A percentile compares a stretch with the other conserved stretches of the same genome.
Conservation (phyloP, 1,140 invertebrate species). For the Diorhabda sublineata region DNA sequence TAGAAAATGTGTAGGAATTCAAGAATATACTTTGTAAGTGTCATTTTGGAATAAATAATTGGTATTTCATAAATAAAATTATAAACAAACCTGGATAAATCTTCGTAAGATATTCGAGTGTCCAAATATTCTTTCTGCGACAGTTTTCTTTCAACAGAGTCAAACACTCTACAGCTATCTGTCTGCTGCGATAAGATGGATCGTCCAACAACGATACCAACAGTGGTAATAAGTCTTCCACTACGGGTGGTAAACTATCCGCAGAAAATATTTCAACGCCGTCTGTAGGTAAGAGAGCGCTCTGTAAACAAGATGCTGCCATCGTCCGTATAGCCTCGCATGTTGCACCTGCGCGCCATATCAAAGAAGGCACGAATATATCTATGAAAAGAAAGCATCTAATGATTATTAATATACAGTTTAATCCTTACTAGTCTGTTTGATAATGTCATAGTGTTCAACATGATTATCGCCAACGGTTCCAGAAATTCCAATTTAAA, state of each 20-base stretch:
- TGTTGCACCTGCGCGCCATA: slow-evolving; percentile 77
- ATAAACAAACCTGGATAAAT: slow-evolving; percentile 39
- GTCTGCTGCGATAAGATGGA: slow-evolving; percentile 55
- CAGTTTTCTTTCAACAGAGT: slow-evolving; percentile 44
- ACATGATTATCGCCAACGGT: too few species aligned
- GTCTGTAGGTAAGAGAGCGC: slow-evolving; percentile 28
- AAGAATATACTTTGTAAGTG: too few species aligned
- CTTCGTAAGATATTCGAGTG: slow-evolving; percentile 35
- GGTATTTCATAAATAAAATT: too few species aligned
- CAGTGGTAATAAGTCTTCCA: slow-evolving; percentile 48
- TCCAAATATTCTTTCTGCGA: slow-evolving; percentile 36
- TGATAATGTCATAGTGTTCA: too few species aligned
- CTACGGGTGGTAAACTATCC: slow-evolving; percentile 40
- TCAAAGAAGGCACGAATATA: slow-evolving; percentile 68
- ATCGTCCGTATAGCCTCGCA: slow-evolving; percentile 76
- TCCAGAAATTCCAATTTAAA: too few species aligned
- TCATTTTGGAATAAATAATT: too few species aligned
- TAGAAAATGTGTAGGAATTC: too few species aligned
- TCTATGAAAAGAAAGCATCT: slow-evolving; percentile 45
- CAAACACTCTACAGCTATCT: slow-evolving; percentile 56
- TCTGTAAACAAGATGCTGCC: slow-evolving; percentile 69
- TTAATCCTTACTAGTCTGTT: too few species aligned
- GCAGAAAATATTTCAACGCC: slow-evolving; percentile 34
- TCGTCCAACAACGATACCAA: slow-evolving; percentile 59
- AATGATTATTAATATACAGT: too few species aligned